phyloP scores from a whole-genome alignment of 2,888 invertebrate species.

The Ganaspis brasiliensis region DNA sequence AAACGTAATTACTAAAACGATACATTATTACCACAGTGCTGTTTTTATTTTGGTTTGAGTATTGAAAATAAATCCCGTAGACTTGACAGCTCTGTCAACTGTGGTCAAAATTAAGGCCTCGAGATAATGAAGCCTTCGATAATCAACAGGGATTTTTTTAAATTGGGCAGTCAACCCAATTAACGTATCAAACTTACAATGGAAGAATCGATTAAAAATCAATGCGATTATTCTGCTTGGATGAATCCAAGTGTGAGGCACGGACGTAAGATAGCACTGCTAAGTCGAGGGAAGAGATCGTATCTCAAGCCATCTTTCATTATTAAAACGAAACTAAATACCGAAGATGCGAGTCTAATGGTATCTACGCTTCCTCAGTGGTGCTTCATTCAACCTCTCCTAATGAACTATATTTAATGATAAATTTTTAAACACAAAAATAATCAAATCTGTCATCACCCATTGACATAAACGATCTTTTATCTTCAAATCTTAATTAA shows the following conservation, averaged over 20 bases:
- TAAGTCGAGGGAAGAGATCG: slow-evolving; percentile 61
- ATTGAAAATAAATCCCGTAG: neutral
- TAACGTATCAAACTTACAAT: slow-evolving; percentile 73
- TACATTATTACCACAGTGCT: too few relatives aligned
- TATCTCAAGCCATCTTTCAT: slow-evolving; percentile 75
- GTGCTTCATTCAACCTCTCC: slow-evolving; percentile 61
- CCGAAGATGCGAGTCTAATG: slow-evolving; percentile 72
- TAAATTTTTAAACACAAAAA: too few relatives aligned
- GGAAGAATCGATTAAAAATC: slow-evolving; percentile 77
- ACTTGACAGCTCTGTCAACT: slow-evolving; percentile 1
- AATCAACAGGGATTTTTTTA: slow-evolving; percentile 52
- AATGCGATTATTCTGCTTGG: slow-evolving; percentile 74
- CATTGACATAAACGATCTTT: too few relatives aligned
- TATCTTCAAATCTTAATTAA: too few relatives aligned
- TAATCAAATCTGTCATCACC: neutral
- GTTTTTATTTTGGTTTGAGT: too few relatives aligned
- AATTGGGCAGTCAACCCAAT: slow-evolving; percentile 72
- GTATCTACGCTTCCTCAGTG: slow-evolving; percentile 66
- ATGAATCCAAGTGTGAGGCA: slow-evolving; percentile 68
- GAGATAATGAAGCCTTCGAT: slow-evolving; percentile 14
- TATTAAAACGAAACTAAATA: slow-evolving; percentile 78
- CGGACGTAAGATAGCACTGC: slow-evolving; percentile 61
- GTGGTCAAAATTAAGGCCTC: neutral
- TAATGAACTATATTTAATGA: slow-evolving; percentile 5
- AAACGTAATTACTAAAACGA: too few relatives aligned